Percentiles rank a stretch among this genome's conserved stretches.
Evolutionary conservation across 1,140 invertebrate genomes (phyloP).

Genomic region (Nomia melanderi): DNA sequence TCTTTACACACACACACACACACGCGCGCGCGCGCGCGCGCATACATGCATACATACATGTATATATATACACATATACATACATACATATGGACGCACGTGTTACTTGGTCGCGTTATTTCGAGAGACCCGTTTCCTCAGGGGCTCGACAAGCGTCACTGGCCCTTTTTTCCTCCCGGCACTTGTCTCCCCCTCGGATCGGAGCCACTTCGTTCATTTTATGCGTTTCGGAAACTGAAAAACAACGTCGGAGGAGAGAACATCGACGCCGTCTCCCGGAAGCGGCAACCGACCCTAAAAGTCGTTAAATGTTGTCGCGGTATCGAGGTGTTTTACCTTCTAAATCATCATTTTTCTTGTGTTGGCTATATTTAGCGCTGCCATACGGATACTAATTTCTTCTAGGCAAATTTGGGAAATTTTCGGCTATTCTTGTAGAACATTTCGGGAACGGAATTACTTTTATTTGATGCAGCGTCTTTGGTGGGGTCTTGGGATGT

Average conservation of each 20-base stretch:
- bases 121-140: slow-evolving; percentile 56
- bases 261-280: slow-evolving; percentile 47
- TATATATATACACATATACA: neutral
- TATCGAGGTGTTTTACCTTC: neutral
- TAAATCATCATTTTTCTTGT: neutral
- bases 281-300: slow-evolving; percentile 12
- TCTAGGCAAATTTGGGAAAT: neutral
- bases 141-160: slow-evolving; percentile 52
- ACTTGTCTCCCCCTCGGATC: slow-evolving; percentile 49
- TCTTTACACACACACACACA: neutral
- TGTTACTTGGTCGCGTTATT: slow-evolving; percentile 63
- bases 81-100: slow-evolving; percentile 51
- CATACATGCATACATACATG: too few species aligned
- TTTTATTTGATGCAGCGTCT: too few species aligned
- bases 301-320: slow-evolving; percentile 11
- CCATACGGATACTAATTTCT: neutral
- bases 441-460: too few species aligned
- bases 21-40: slow-evolving; percentile 56
- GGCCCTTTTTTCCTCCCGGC: slow-evolving; percentile 43
- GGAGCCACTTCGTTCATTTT: slow-evolving; percentile 58
- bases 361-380: neutral
- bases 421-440: too few species aligned
- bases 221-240: slow-evolving; percentile 75
- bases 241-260: slow-evolving; percentile 58
- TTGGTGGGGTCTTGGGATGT: too few species aligned